Evolutionary conservation across 2,797 vertebrate genomes (phyloP).

Genomic region (Phrynocephalus forsythii): DNA sequence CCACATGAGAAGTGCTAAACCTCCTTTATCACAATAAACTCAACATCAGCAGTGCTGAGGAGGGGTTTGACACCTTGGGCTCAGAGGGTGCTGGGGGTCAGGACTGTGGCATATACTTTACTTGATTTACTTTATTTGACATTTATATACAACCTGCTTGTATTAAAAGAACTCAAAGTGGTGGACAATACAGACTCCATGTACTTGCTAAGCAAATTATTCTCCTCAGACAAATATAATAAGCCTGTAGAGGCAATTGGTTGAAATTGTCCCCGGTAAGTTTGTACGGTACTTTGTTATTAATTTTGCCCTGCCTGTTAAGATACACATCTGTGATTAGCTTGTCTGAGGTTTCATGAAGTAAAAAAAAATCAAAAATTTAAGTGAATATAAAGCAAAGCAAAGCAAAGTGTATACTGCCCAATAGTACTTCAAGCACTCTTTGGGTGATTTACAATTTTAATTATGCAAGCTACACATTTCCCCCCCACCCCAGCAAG

Average conservation of each 20-base stretch:
- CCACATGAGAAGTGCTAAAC: neutral
- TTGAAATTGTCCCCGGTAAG: neutral
- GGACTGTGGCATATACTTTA: neutral
- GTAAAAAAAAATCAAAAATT: neutral
- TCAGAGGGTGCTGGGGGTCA: neutral
- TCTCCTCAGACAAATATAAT: neutral
- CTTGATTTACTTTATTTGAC: too few species aligned
- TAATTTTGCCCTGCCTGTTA: neutral
- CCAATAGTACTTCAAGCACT: too few species aligned
- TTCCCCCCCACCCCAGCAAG: too few species aligned
- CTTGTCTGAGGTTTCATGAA: neutral
- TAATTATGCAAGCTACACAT: too few species aligned
- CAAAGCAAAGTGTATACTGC: too few species aligned
- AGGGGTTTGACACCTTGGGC: neutral
- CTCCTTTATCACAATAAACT: neutral
- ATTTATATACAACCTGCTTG: too few species aligned
- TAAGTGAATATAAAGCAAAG: too few species aligned
- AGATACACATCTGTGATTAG: neutral
- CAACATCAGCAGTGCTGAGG: neutral
- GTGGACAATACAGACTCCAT: too few species aligned
- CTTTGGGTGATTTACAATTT: too few species aligned
- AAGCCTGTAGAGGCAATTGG: neutral
- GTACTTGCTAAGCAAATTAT: neutral
- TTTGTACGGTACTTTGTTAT: neutral
- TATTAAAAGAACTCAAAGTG: neutral